Evolutionary conservation across 1,140 invertebrate genomes (phyloP).

Genomic region (Macrotrachela quadricornifera): DNA sequence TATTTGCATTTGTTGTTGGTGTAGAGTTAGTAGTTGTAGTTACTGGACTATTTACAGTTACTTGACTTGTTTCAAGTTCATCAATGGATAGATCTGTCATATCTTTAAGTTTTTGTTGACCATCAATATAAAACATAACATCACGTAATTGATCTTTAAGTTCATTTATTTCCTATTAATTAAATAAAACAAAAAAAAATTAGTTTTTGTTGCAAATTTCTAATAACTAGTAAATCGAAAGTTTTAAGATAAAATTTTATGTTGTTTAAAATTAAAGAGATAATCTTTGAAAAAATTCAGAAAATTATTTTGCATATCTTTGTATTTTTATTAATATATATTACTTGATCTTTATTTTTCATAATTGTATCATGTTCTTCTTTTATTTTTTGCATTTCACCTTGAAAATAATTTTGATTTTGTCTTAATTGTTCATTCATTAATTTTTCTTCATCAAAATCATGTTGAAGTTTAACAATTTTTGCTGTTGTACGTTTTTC

Average conservation of each 20-base stretch:
- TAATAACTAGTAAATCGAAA: too few species aligned
- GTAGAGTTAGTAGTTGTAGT: too few species aligned
- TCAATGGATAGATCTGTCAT: conserved; percentile 29
- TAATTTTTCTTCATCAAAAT: conserved; percentile 54
- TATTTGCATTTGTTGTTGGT: too few species aligned
- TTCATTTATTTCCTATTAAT: conserved; percentile 47
- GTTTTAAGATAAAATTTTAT: too few species aligned
- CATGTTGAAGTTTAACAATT: conserved; percentile 30
- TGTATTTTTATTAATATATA: conserved; percentile 7
- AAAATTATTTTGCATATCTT: too few species aligned
- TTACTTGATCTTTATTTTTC: conserved; percentile 18
- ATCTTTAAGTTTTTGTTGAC: conserved; percentile 39
- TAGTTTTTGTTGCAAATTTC: too few species aligned
- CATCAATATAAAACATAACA: conserved; percentile 85
- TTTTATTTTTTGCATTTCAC: conserved; percentile 43
- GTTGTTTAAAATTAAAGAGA: too few species aligned
- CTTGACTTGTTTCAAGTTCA: conserved; percentile 46
- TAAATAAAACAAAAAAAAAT: too few species aligned
- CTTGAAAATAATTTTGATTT: conserved; percentile 56
- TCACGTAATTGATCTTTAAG: conserved; percentile 74
- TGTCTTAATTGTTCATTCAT: conserved; percentile 48
- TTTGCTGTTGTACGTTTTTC: conserved; percentile 33
- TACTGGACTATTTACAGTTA: conserved; percentile 26
- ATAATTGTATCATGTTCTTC: conserved; percentile 40
- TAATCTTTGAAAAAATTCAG: too few species aligned